These are phyloP conservation scores for Molossus alvarezi DNA, from an alignment of 2,797 vertebrate species.

Conservation along the genomic window DNA sequence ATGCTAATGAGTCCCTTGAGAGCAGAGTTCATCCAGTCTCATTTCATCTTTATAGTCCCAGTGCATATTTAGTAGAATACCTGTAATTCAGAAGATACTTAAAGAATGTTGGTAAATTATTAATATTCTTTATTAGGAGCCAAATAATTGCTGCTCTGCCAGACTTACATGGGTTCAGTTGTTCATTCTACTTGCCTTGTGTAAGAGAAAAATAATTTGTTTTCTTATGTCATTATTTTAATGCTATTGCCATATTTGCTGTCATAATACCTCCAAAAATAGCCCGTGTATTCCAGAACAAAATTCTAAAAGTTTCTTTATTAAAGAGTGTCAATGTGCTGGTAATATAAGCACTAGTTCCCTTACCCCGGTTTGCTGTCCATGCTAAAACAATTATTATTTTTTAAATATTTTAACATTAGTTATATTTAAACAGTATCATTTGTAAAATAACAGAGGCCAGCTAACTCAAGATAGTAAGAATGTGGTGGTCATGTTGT, in stretches of 20 bases:
- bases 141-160: slow-evolving; percentile 45
- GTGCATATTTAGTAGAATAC: slow-evolving; percentile 27
- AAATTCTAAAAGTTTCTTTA: slow-evolving; percentile 50
- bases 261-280: not conserved
- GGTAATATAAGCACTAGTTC: not conserved
- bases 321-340: not conserved
- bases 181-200: slow-evolving; percentile 1
- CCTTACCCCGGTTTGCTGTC: not conserved
- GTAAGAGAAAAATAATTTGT: not conserved
- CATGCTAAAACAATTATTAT: not conserved
- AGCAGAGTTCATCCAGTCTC: not conserved
- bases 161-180: slow-evolving; percentile 49
- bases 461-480: not conserved
- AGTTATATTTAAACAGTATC: slow-evolving; percentile 34
- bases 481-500: slow-evolving; percentile 11
- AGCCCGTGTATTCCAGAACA: slow-evolving; percentile 19
- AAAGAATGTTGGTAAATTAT: not conserved
- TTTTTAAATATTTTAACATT: slow-evolving; percentile 5
- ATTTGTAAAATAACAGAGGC: slow-evolving; percentile 3
- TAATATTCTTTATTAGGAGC: slow-evolving; percentile 46
- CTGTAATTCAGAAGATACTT: slow-evolving; percentile 24
- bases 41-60: slow-evolving; percentile 51
- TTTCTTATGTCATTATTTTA: slow-evolving; percentile 52
- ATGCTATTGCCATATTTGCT: not conserved
- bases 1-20: slow-evolving; percentile 17